Base-by-base conservation (phyloP, 2,113 vertebrate species). In the Mustelus asterias region DNA sequence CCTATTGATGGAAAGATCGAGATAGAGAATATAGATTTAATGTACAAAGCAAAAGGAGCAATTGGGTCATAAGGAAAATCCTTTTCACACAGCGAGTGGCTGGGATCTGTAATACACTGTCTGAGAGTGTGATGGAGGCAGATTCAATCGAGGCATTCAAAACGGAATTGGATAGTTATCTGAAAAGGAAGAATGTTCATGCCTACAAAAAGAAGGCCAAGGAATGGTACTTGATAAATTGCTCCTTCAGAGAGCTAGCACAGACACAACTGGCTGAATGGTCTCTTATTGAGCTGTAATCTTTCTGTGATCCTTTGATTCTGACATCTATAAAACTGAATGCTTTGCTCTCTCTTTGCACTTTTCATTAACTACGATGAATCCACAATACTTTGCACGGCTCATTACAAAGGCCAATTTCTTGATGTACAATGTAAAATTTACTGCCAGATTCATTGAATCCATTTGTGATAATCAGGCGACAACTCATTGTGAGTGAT, bases 361-460 rank as follows among this genome's bases (percentile, higher is more conserved):
- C 41, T 95, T 72, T 72, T 63, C 94, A 76, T 72, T 95, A 48
- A 95, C 76, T 95, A 44, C 41, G 33, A 54, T 72, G 41, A 95
- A 33, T 72, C 41, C 72, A 65, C 67, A 95, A 95, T 20, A 41
- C 37, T 72, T 95, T 95, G 93, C 93, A 41, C 67, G 44, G 67
- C 41, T 95, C 67, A 95, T 72, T 95, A 95, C 48, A 72, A 72
- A 72, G 41, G 67, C 41, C 69, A 95, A 95, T 41, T 22, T 72
- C 94, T 37, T 93, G 63, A 54, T 95, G 69, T 95, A 76, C 6
- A 33, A 95, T 72, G 37, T 72, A 95, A 95, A 95, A 72, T 95
- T 70, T 95, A 95, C 41, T 95, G 94, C 67, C 94, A 95, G 94
- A 72, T 95, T 76, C 94, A 95, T 76, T 95, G 69, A 76, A 95